Percentiles rank a stretch among this genome's conserved stretches.
Evolutionary conservation across 2,797 vertebrate species (phyloP).

Genomic region (Tolypeutes matacus): DNA sequence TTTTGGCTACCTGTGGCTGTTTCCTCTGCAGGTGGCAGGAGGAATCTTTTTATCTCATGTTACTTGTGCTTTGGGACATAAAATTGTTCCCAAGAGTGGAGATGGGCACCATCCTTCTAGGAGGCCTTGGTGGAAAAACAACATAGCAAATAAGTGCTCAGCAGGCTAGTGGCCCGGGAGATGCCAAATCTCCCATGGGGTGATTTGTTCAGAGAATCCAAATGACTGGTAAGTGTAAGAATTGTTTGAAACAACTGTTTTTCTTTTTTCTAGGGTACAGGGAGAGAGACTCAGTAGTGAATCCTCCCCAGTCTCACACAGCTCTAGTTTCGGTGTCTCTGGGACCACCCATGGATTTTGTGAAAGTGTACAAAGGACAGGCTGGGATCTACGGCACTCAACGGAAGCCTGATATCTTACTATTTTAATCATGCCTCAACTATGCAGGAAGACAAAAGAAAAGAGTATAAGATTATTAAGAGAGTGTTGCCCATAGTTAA

Average conservation of each 20-base stretch:
- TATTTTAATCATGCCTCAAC: neutral
- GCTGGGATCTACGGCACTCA: neutral
- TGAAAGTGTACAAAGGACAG: neutral
- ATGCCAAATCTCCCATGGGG: neutral
- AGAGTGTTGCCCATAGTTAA: constrained; percentile 14
- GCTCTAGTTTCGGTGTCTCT: neutral
- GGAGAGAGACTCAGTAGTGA: neutral
- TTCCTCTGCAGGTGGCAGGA: neutral
- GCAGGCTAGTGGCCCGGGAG: neutral
- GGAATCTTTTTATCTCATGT: neutral
- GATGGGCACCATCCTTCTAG: neutral
- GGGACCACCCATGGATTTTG: neutral
- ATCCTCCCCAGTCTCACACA: neutral
- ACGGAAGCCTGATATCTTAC: neutral
- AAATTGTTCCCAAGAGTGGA: neutral
- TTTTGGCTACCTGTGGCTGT: neutral
- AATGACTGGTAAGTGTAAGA: neutral
- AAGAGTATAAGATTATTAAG: neutral
- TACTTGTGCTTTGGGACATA: neutral
- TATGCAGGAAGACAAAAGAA: neutral
- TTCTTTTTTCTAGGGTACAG: neutral
- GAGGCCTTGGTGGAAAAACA: neutral
- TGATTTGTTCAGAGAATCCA: neutral
- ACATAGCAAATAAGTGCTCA: neutral
- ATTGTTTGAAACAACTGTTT: neutral